A percentile compares a stretch with the other conserved stretches of the same genome.
These are phyloP conservation scores for Eilema depressum DNA, from an alignment of 2,888 invertebrate genomes.

Conservation along the genomic window DNA sequence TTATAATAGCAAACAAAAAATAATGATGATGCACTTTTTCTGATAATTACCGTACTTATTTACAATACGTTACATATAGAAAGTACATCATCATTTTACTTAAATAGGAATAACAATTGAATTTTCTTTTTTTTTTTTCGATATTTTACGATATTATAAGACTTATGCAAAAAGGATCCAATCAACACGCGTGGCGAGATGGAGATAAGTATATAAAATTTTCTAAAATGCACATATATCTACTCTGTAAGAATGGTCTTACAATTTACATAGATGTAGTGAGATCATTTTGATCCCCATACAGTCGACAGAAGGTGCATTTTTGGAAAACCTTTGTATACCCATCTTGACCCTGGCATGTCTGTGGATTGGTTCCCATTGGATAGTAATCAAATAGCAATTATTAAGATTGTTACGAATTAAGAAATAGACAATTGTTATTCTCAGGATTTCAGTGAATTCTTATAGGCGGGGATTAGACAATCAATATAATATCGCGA, in stretches of 20 bases:
- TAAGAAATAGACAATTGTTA: conserved; percentile 20
- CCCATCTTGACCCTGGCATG: no score
- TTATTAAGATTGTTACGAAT: not conserved
- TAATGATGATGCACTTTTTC: conserved; percentile 22
- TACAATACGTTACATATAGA: conserved; percentile 6
- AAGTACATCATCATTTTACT: conserved; percentile 24
- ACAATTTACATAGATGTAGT: no score
- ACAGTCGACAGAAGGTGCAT: no score
- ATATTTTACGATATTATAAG: not conserved
- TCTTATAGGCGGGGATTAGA: conserved; percentile 7
- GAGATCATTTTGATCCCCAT: no score
- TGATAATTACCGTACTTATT: not conserved
- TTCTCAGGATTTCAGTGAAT: conserved; percentile 21
- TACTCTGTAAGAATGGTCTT: no score
- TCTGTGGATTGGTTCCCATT: no score
- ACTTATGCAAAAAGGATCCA: not conserved
- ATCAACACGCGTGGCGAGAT: no score
- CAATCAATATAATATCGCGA: not conserved
- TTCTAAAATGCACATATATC: no score
- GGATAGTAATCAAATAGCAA: no score
- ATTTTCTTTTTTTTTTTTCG: not conserved
- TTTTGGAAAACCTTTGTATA: no score
- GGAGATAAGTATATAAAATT: no score
- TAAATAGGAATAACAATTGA: conserved; percentile 22
- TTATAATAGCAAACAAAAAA: conserved; percentile 38